Base-by-base conservation (phyloP, 2,888 invertebrate species). In the Trisateles emortualis region DNA sequence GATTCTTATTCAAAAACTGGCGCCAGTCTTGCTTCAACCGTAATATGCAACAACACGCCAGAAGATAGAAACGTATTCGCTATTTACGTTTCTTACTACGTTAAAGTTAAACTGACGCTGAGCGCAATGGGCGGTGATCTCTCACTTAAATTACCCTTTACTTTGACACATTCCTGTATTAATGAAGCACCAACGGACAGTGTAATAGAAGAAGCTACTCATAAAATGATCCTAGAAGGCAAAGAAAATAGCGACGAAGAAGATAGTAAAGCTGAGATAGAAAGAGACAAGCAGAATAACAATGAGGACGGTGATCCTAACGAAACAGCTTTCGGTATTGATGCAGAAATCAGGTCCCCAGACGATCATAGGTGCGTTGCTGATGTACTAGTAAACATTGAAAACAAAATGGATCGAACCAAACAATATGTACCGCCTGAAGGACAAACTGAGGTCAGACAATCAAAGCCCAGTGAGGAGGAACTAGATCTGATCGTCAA, bases 21-120 rank as follows among this genome's bases (percentile, higher is more conserved):
- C 0, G 94, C 94, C 38, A 94, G 94, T 39, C 93, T 94, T 1
- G 94, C 95, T 0, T 94, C 94, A 3, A 94, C 94, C n/a, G 93
- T 94, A 10, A 81, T 95, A 42, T 92, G 88, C 76, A 81, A 90
- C 72, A 86, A 90, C 80, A 93, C 94, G 11, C 94, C 95, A 0
- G 96, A 96, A 62, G 97, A 97, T 66, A 94, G 97, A 54, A 97
- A 97, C 83, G 97, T 96, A 0, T 97, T 97, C 76, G 97, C 97
- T 47, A 98, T 98, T 71, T 97, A 97, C 88, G 97, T 98, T 8
- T 97, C 97, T 0, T 98, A 98, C 82, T 98, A 98, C 80, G 97
- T 97, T 5, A 97, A 98, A 94, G 96, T 97, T 0, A 97, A 97
- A 86, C 92, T 97, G 0, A 93, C 96, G 0, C 94, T 97, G 17